phyloP scores from a whole-genome alignment of 2,888 invertebrate genomes.

The Galerucella pusilla region DNA sequence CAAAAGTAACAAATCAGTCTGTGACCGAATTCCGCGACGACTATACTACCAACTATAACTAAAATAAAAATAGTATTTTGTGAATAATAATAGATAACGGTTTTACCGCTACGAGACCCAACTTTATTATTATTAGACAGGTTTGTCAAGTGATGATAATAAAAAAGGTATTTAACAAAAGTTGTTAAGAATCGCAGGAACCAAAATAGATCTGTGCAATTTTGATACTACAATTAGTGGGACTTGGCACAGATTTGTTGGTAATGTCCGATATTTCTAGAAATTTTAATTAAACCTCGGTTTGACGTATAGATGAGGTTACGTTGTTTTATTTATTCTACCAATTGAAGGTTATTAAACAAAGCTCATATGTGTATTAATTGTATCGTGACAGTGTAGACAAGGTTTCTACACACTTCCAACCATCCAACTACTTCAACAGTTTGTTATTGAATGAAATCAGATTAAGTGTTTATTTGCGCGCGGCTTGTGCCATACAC shows the following conservation, averaged over 20 bases:
- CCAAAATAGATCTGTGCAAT: not conserved
- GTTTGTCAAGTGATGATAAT: too few relatives aligned
- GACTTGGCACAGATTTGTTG: not conserved
- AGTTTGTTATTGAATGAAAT: not conserved
- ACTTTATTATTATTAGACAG: too few relatives aligned
- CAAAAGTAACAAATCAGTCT: too few relatives aligned
- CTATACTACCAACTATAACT: not conserved
- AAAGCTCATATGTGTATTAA: not conserved
- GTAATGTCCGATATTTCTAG: not conserved
- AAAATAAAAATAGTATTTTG: not conserved
- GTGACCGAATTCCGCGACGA: not conserved
- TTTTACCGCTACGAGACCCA: too few relatives aligned
- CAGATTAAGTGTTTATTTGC: not conserved
- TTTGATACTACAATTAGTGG: not conserved
- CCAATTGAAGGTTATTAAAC: not conserved
- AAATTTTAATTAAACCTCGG: not conserved
- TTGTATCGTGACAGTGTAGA: not conserved
- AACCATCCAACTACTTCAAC: not conserved
- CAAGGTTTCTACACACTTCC: not conserved
- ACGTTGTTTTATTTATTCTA: not conserved
- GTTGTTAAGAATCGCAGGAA: not conserved
- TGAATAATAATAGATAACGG: not conserved
- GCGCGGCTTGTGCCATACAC: not conserved
- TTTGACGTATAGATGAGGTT: not conserved
- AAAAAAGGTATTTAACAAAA: not conserved